Evolutionary conservation across 2,113 vertebrate genomes (phyloP).

Genomic region (Xiphophorus couchianus): DNA sequence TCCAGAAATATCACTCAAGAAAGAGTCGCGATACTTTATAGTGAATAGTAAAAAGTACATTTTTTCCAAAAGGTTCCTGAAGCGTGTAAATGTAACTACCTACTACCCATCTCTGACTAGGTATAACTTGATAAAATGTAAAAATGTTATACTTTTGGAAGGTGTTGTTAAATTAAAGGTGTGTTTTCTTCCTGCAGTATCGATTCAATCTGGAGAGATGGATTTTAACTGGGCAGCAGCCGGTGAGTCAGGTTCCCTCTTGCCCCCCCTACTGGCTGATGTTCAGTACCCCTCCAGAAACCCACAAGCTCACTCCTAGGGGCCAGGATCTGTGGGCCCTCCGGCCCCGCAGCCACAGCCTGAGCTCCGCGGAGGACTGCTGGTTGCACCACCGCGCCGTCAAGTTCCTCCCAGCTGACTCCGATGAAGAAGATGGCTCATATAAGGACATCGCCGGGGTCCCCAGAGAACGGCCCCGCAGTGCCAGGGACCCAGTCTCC

Average conservation of each 20-base stretch:
- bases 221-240: constrained; percentile 80
- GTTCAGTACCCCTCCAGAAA: constrained; percentile 64
- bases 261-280: constrained; percentile 91
- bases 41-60: no score
- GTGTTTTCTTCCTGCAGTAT: constrained; percentile 74
- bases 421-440: constrained; percentile 76
- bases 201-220: constrained; percentile 88
- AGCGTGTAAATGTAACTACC: no score
- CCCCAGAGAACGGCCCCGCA: constrained; percentile 41
- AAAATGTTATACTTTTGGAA: no score
- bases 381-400: constrained; percentile 40
- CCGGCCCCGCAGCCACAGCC: constrained; percentile 79
- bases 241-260: constrained; percentile 67
- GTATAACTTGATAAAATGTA: no score
- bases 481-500: constrained; percentile 38
- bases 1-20: no score
- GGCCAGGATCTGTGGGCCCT: constrained; percentile 24
- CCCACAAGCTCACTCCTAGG: background rate
- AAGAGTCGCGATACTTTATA: no score
- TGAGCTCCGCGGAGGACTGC: constrained; percentile 65
- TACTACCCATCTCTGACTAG: no score
- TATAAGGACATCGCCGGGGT: constrained; percentile 72
- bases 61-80: no score
- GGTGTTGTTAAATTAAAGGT: no score
- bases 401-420: constrained; percentile 51